phyloP scores from a whole-genome alignment of 2,888 invertebrate species.

The Crossocerus cetratus region DNA sequence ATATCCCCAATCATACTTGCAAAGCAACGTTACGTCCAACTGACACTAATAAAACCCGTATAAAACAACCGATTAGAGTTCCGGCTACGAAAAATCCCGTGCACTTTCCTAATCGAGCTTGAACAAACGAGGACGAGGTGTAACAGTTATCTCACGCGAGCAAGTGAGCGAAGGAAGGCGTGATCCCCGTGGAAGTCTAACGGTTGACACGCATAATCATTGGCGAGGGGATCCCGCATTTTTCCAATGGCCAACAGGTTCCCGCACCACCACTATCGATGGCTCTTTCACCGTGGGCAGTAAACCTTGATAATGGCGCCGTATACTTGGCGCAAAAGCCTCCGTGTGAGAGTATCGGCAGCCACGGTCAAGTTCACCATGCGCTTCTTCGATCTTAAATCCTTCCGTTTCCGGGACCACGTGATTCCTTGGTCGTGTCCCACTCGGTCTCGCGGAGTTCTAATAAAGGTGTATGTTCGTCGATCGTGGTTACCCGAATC shows the following conservation, averaged over 20 bases:
- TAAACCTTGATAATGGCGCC: constrained; percentile 18
- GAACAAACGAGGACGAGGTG: too few relatives aligned
- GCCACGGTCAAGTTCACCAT: constrained; percentile 13
- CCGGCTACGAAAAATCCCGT: not conserved
- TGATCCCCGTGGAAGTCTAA: constrained; percentile 25
- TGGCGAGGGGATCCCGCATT: constrained; percentile 29
- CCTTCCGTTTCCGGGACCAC: too few relatives aligned
- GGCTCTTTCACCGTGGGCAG: not conserved
- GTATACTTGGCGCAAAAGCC: constrained; percentile 12
- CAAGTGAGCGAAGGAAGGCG: too few relatives aligned
- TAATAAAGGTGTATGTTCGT: too few relatives aligned
- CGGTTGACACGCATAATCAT: constrained; percentile 45
- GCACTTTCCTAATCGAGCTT: not conserved
- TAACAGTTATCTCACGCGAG: too few relatives aligned
- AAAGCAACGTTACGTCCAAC: too few relatives aligned
- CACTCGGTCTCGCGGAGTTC: too few relatives aligned
- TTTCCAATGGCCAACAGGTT: constrained; percentile 48
- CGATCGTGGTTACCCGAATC: too few relatives aligned
- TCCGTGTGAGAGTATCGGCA: not conserved
- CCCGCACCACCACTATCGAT: constrained; percentile 14
- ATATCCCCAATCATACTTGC: too few relatives aligned
- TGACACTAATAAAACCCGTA: too few relatives aligned
- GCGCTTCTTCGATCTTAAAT: not conserved
- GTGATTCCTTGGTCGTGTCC: too few relatives aligned
- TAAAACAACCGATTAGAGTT: too few relatives aligned